Base-by-base conservation (phyloP, 2,888 invertebrate genomes). In the Hirtodrosophila alboralis region DNA sequence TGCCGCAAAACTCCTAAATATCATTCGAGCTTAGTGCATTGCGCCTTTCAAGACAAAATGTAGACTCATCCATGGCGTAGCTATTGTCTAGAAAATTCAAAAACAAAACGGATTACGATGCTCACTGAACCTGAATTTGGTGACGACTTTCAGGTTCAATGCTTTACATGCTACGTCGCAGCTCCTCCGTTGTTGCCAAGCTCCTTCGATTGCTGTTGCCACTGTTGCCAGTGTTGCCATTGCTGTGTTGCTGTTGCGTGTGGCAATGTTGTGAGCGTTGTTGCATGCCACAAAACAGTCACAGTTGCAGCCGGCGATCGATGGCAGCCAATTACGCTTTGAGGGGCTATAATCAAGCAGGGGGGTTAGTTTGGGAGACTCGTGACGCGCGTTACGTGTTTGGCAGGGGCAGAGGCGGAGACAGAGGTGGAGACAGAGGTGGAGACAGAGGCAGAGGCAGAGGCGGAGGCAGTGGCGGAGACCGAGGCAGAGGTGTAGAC, bases 81-180 rank as follows among this genome's bases (percentile, higher is more conserved):
- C 16, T 27, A 43, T 60, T 52, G 44, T 62, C 30, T 43, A 16
- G 40, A n/a, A 67, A 60, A 65, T 31, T 37, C 43, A 45, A 23
- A 34, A 45, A 33, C 70, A 40, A 56, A 56, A 61, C 43, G 62
- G 53, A 61, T 66, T 66, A 48, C 66, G 58, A 30, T 70, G 71
- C 44, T 9, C 26, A 41, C 53, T 77, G 84, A 73, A 85, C 69
- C 74, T 80, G 66, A 70, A 33, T 62, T n/a, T 74, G 69, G 54
- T 53, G 74, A 75, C 70, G 49, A 40, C 47, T 59, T 71, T 69
- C 74, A 80, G 84, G 80, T 86, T 86, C 80, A 86, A 84, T 74
- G 86, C 67, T 57, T 84, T 33, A 12, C 18, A 5, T 18, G 18
- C 18, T 18, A n/a, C n/a, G n/a, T n/a, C n/a, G n/a, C n/a, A n/a